These are phyloP conservation scores for Andrena praecox DNA, from an alignment of 2,888 invertebrate species.

Conservation along the genomic window DNA sequence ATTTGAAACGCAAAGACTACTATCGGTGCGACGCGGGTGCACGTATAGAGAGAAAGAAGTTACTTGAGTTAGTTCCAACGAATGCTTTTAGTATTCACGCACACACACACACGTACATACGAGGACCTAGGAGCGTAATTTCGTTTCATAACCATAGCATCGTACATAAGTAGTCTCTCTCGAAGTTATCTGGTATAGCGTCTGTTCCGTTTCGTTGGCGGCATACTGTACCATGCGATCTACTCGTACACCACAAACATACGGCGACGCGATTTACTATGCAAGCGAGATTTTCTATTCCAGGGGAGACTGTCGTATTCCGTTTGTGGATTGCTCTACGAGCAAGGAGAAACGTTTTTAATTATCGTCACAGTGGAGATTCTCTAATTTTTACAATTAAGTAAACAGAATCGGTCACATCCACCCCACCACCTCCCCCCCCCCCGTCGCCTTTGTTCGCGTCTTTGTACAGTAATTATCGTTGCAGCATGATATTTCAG, in stretches of 20 bases:
- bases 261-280: slow-evolving; percentile 56
- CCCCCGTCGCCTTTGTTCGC: not conserved
- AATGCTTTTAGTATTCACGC: slow-evolving; percentile 52
- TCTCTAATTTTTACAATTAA: slow-evolving; percentile 21
- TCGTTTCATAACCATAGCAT: slow-evolving; percentile 36
- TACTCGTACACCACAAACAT: slow-evolving; percentile 30
- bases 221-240: slow-evolving; percentile 6
- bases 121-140: slow-evolving; percentile 26
- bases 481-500: slow-evolving; percentile 16
- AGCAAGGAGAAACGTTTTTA: slow-evolving; percentile 5
- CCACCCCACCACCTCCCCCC: too few relatives aligned
- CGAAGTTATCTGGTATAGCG: slow-evolving; percentile 4
- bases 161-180: slow-evolving; percentile 24
- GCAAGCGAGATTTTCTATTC: slow-evolving; percentile 24
- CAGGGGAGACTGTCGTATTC: not conserved
- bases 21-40: slow-evolving; percentile 23
- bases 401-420: not conserved
- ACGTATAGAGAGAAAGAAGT: slow-evolving; percentile 19
- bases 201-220: too few relatives aligned
- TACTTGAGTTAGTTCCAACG: slow-evolving; percentile 32
- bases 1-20: slow-evolving; percentile 10
- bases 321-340: not conserved
- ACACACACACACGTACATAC: slow-evolving; percentile 14
- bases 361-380: slow-evolving; percentile 4
- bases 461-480: not conserved